Conservation (phyloP, 1,140 invertebrate species). For the Spodoptera frugiperda region DNA sequence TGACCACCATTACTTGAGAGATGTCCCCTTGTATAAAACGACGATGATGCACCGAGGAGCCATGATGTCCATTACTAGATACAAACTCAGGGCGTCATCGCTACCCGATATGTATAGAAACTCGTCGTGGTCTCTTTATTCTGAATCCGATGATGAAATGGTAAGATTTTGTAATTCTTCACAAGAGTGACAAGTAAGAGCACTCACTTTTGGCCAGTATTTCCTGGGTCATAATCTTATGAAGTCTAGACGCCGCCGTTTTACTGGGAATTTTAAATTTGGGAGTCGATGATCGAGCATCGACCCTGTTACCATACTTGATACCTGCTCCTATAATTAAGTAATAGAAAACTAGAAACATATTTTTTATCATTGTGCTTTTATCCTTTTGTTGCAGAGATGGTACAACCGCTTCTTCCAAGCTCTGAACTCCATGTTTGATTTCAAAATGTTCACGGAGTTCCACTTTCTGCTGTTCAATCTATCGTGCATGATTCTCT, state of each 20-base stretch:
- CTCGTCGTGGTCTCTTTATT: conserved; percentile 92
- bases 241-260: no score
- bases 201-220: no score
- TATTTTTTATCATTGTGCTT: background rate
- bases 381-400: conserved; percentile 86
- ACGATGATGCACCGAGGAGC: conserved; percentile 87
- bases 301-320: no score
- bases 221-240: no score
- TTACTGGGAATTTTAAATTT: no score
- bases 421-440: conserved; percentile 89
- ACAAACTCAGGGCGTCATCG: conserved; percentile 93
- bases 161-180: conserved; percentile 68
- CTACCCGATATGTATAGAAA: conserved; percentile 95
- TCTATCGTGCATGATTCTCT: conserved; percentile 93
- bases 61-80: conserved; percentile 86
- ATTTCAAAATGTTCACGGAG: conserved; percentile 93
- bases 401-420: conserved; percentile 91
- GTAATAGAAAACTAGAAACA: no score
- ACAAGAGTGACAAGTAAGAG: no score
- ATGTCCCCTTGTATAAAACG: conserved; percentile 90
- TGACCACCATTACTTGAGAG: conserved; percentile 89
- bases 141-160: conserved; percentile 87
- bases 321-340: no score
- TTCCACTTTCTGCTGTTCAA: conserved; percentile 93
- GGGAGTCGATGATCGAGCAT: no score